Conservation (phyloP, 2,113 vertebrate species). For the Labeo catla region DNA sequence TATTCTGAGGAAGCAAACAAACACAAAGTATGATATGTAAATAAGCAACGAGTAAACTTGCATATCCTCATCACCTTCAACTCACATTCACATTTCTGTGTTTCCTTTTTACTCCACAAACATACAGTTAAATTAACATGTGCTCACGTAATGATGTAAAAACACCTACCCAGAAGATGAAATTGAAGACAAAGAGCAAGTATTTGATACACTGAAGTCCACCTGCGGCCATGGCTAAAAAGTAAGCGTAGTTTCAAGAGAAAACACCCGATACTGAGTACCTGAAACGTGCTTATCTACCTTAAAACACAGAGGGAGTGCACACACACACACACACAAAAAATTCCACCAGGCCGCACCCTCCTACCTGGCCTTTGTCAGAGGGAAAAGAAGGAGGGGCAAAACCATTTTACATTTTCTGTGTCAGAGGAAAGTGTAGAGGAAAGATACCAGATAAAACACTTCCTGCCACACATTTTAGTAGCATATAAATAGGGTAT, state of each 20-base stretch:
- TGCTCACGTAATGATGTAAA: background rate
- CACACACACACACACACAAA: background rate
- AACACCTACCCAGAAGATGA: conserved; percentile 88
- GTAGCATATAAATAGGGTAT: background rate
- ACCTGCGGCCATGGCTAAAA: conserved; percentile 68
- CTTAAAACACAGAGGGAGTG: background rate
- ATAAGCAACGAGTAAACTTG: background rate
- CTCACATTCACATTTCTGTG: background rate
- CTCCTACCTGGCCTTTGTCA: conserved; percentile 31
- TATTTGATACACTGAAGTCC: conserved; percentile 86
- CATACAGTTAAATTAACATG: background rate
- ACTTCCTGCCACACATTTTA: background rate
- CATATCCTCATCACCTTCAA: background rate
- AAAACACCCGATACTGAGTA: background rate
- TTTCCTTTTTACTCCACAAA: background rate
- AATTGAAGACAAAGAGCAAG: conserved; percentile 88
- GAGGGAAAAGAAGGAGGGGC: conserved; percentile 14
- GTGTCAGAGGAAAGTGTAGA: background rate
- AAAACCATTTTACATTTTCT: background rate
- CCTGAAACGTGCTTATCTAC: background rate
- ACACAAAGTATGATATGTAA: background rate
- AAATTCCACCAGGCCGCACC: conserved; percentile 9
- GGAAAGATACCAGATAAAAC: background rate
- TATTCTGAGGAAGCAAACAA: background rate
- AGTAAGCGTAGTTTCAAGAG: background rate